Conservation (phyloP, 2,113 vertebrate genomes). For the Cyphomyrus plagiostoma region DNA sequence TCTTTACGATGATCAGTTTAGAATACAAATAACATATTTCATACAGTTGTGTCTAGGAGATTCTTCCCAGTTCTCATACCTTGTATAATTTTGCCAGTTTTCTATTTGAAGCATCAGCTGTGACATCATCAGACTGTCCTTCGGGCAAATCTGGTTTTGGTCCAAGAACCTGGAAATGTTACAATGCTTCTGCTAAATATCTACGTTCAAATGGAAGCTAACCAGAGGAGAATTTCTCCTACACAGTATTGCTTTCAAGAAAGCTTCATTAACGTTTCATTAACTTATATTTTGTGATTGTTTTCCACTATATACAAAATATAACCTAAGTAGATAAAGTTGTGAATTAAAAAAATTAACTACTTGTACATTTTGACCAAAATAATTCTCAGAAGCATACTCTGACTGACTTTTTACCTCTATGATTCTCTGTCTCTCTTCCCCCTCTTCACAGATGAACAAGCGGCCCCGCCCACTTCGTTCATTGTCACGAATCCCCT, state of each 20-base stretch:
- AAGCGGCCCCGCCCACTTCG: slow-evolving; percentile 67
- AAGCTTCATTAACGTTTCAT: background rate
- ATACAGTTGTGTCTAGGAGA: background rate
- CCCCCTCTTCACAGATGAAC: slow-evolving; percentile 62
- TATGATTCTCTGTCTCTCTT: slow-evolving; percentile 65
- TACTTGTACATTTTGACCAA: background rate
- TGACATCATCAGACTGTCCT: slow-evolving; percentile 46
- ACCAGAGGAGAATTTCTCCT: background rate
- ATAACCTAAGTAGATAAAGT: background rate
- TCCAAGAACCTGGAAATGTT: slow-evolving; percentile 65
- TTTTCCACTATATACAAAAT: too few relatives aligned
- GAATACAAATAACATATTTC: background rate
- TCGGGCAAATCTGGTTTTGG: slow-evolving; percentile 65
- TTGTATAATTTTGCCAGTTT: slow-evolving; percentile 75
- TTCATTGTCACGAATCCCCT: slow-evolving; percentile 74
- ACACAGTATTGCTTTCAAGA: background rate
- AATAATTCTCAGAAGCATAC: background rate
- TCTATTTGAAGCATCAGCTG: slow-evolving; percentile 62
- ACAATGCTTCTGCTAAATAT: background rate
- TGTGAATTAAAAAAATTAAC: background rate
- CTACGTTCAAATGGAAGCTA: background rate
- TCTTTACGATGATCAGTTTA: background rate
- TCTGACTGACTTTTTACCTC: slow-evolving; percentile 50
- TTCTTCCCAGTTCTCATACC: slow-evolving; percentile 47
- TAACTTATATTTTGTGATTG: background rate